Evolutionary conservation across 1,140 invertebrate species (phyloP).

Genomic region (Drosophila truncata): DNA sequence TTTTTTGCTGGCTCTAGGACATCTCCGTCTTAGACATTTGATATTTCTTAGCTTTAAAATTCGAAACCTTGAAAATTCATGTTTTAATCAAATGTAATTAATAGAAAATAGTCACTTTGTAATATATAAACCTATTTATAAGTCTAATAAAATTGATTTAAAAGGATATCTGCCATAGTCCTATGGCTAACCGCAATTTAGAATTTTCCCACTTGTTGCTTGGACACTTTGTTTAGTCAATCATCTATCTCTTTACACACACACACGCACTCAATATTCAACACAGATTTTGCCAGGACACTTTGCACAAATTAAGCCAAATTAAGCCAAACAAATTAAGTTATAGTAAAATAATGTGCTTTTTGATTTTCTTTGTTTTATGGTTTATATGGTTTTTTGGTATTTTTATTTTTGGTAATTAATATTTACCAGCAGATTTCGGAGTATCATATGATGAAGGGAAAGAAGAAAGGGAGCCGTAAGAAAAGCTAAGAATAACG

Average conservation of each 20-base stretch:
- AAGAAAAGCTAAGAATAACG: background rate
- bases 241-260: slow-evolving; percentile 11
- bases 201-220: slow-evolving; percentile 58
- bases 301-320: slow-evolving; percentile 16
- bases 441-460: slow-evolving; percentile 53
- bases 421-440: slow-evolving; percentile 77
- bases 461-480: background rate
- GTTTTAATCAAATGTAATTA: background rate
- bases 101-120: background rate
- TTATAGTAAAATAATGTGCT: slow-evolving; percentile 24
- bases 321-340: slow-evolving; percentile 16
- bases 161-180: background rate
- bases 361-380: slow-evolving; percentile 7
- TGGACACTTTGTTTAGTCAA: slow-evolving; percentile 20
- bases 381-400: background rate
- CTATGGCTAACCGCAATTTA: slow-evolving; percentile 10
- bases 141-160: background rate
- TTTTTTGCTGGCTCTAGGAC: too few species aligned
- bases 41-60: too few species aligned
- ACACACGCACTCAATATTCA: background rate
- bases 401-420: slow-evolving; percentile 45
- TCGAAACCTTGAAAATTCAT: too few species aligned
- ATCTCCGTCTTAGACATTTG: too few species aligned
- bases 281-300: slow-evolving; percentile 2
- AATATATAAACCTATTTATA: too few species aligned